Base-by-base conservation (phyloP, 2,888 invertebrate genomes). In the Patella caerulea region DNA sequence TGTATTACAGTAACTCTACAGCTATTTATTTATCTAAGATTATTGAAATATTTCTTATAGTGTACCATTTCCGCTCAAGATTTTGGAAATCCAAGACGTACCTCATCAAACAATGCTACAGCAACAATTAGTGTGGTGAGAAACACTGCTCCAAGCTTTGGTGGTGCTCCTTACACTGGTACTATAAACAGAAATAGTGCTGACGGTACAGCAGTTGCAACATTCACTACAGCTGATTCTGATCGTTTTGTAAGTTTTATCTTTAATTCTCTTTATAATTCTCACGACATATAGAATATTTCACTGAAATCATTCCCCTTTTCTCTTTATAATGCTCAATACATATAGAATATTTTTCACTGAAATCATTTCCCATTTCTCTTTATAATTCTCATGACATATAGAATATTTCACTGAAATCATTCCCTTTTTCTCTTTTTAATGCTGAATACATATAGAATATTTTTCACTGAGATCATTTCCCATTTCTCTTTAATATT, bases 71-170 rank as follows among this genome's bases (percentile, higher is more conserved):
- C 12, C 24, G 84, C 83, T 14, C 71, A 52, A n/a, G 88, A 88
- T 73, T 75, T 76, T 34, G 84, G 79, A 24, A 72, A 75, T 2
- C 86, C 86, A 12, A 55, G 72, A 73, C 72, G 54, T 17, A 72
- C 73, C 34, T 78, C 83, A 11, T 77, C 72, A 11, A 59, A 59
- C 70, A 76, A 71, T 9, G 85, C 87, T 55, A 78, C 78, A 29
- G 86, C 90, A 11, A 81, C 81, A 1, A 79, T 90, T 2, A 78
- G 19, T 1, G 88, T 90, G 11, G 78, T 83, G 29, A 83, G 89
- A 45, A 90, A 90, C 45, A 79, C 81, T 45, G 65, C 81, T 12
- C 90, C 90, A n/a, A 54, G 19, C 4, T 87, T 89, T 71, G 70
- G 69, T 11, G 84, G 83, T 24, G 71, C 78, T n/a, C 84, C 81